Evolutionary conservation across 2,888 invertebrate species (phyloP), one percentile per base, ranked within the genome.

Genomic region (Drosophila paramelanica): DNA sequence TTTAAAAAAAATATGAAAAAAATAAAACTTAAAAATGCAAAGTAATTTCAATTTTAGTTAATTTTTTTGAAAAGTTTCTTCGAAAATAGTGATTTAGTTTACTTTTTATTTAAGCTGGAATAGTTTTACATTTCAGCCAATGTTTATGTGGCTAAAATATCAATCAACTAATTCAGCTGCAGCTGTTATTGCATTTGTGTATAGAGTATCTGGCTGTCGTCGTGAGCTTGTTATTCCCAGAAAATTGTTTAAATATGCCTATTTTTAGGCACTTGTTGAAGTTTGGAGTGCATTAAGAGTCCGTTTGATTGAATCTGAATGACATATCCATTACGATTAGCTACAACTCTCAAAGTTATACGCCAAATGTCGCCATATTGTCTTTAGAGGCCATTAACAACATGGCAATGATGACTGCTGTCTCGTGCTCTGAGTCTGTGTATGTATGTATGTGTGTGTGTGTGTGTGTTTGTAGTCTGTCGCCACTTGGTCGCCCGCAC

Each of bases 321-420:
- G 61, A 56, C 59, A 64, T 69, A 62, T 65, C 59, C 62, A 67
- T 65, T 77, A 33, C 49, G 56, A 64, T 50, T 69, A 46, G 38
- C 23, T 31, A 33, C 10, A 50, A 11, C 43, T 23, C 72, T 49
- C 36, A 33, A 23, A 43, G 27, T 50, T 42, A 59, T 67, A 38
- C 45, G 57, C 65, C 33, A 71, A 74, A 71, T 66, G 67, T 66
- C 68, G 76, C 78, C 79, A 78, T 78, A 75, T 78, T 78, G 79
- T 76, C 79, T 76, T 79, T 72, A 59, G 67, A 67, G 59, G 69
- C 62, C 71, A 70, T 64, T 71, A 68, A 60, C 75, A 75, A 55
- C 57, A 60, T 53, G 56, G 50, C 73, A 64, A 59, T 77, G 61
- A 59, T 77, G 61, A 52, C 46, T 75, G 49, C 47, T 41, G 17